A percentile compares a stretch with the other conserved stretches of the same genome.
phyloP scores from a whole-genome alignment of 2,113 vertebrate genomes.

The Amblyornis subalaris region DNA sequence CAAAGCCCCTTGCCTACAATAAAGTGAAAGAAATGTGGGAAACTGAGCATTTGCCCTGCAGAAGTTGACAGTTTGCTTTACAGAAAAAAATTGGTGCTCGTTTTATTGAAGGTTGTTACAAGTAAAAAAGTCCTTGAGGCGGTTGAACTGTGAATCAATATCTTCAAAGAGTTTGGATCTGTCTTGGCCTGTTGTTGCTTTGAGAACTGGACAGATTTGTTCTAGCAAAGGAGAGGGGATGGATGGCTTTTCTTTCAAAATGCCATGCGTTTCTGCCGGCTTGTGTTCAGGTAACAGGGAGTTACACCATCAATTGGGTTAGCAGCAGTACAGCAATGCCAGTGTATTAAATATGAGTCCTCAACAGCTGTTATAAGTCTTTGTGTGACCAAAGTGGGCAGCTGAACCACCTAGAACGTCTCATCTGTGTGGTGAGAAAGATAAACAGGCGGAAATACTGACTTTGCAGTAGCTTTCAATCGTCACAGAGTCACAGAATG shows the following conservation, averaged over 20 bases:
- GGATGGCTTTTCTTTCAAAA: background rate
- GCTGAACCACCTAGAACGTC: background rate
- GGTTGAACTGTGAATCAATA: background rate
- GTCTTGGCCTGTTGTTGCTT: background rate
- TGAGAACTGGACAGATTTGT: background rate
- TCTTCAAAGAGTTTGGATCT: background rate
- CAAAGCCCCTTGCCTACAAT: slow-evolving; percentile 1
- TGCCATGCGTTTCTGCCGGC: background rate
- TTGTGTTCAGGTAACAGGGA: background rate
- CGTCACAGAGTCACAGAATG: background rate
- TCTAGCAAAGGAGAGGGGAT: background rate
- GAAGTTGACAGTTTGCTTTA: background rate
- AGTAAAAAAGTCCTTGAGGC: background rate
- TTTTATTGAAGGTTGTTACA: slow-evolving; percentile 5
- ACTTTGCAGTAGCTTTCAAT: background rate
- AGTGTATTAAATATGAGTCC: accelerated
- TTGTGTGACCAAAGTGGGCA: background rate
- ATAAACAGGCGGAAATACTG: background rate
- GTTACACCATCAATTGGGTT: background rate
- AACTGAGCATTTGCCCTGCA: background rate
- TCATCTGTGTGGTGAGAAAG: background rate
- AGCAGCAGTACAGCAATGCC: background rate
- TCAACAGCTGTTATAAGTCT: background rate
- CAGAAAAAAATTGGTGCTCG: background rate
- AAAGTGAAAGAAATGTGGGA: background rate